A percentile compares a stretch with the other conserved stretches of the same genome.
Conservation (phyloP, 2,797 vertebrate species). For the Danionella dracula region DNA sequence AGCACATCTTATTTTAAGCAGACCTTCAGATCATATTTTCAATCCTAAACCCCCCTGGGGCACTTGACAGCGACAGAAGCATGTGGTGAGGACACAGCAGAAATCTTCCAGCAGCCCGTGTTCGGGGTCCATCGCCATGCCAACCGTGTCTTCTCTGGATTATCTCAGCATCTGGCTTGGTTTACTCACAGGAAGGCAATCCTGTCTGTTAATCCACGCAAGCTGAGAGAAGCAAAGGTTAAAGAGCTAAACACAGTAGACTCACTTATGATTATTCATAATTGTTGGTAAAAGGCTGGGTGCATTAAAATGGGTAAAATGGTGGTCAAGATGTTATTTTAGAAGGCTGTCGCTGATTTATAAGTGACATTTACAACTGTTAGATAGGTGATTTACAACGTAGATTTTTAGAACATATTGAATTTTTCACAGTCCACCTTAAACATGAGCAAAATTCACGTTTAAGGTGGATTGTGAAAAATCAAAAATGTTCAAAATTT, state of each 20-base stretch:
- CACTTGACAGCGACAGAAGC: slow-evolving; percentile 50
- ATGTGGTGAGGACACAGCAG: slow-evolving; percentile 51
- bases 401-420: too few species aligned
- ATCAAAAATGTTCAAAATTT: too few species aligned
- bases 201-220: slow-evolving; percentile 26
- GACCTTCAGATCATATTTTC: slow-evolving; percentile 5
- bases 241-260: slow-evolving; percentile 7
- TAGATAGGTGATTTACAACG: too few species aligned
- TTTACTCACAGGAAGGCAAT: slow-evolving; percentile 42
- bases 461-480: too few species aligned
- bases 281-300: background rate
- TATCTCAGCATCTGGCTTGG: slow-evolving; percentile 48
- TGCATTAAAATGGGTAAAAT: too few species aligned
- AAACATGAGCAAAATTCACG: too few species aligned
- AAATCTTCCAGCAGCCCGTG: slow-evolving; percentile 57
- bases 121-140: slow-evolving; percentile 37
- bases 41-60: slow-evolving; percentile 40
- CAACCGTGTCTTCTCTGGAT: slow-evolving; percentile 51
- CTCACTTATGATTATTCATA: background rate
- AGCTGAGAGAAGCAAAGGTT: slow-evolving; percentile 17
- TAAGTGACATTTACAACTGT: too few species aligned
- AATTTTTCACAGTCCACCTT: too few species aligned
- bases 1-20: slow-evolving; percentile 44
- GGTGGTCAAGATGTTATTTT: background rate
- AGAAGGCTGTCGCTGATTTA: background rate